Base-by-base conservation (phyloP, 92 coral and sea anemone genomes). In the Zoanthus solanderi region DNA sequence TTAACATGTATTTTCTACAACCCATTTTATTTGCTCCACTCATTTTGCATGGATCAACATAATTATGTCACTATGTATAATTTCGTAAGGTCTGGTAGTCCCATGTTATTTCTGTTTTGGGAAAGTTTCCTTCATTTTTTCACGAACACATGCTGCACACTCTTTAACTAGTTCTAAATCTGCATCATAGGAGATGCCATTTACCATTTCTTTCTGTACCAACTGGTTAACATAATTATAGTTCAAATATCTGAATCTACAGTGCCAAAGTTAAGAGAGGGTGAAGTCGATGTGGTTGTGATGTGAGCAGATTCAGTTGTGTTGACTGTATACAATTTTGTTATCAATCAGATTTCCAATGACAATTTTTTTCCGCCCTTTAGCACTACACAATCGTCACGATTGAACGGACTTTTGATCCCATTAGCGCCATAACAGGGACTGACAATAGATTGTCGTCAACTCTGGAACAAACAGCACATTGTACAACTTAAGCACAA, bases 1-100 rank as follows among this genome's bases (percentile, higher is more conserved):
- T 93, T 18, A 91, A 84, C 83, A 91, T 71, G 87, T 89, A 93
- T 44, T 78, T 93, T 50, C 92, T 93, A 23, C 92, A 87, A 74
- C 94, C 92, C 1, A 1, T 3, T 67, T 87, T 74, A 72, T 89
- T 88, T 45, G 85, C 88, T n/a, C 85, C 92, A 1, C 1, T 34
- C 2, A 3, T 34, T 34, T 57, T 88, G 72, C 91, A 91, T 87
- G 46, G 80, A 86, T 71, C 86, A 78, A 50, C 86, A 78, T 3
- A 1, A 3, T 3, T 48, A 87, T 52, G 42, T 87, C 92, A 30
- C 92, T 88, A 80, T 91, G 92, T 77, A 84, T 87, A 75, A 88
- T 76, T 56, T 90, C 80, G 69, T 78, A 88, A 50, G 93, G 95
- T 79, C 89, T 90, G 86, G 92, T 88, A 57, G 92, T 92, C 83